Evolutionary conservation across 2,113 vertebrate species (phyloP).

Genomic region (Leptobrachium leishanense): DNA sequence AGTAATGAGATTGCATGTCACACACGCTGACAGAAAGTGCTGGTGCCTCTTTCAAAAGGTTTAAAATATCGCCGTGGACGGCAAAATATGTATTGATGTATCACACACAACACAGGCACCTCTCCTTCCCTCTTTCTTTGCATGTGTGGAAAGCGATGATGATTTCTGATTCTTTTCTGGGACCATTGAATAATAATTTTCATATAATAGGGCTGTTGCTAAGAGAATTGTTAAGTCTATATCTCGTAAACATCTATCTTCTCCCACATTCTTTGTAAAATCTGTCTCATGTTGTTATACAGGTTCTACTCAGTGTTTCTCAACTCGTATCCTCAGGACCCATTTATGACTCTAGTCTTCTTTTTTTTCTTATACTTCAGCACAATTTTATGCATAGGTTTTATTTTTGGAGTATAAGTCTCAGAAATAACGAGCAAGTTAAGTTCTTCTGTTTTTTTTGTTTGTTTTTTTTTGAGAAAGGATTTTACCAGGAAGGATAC

Average conservation of each 20-base stretch:
- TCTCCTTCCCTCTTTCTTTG: neutral
- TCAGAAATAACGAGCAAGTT: no score
- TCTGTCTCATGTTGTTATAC: no score
- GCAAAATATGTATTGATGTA: neutral
- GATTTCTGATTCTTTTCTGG: constrained; percentile 15
- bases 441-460: no score
- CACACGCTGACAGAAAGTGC: neutral
- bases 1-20: neutral
- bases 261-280: neutral
- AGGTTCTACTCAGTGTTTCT: no score
- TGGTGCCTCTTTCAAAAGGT: neutral
- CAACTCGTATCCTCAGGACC: no score
- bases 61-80: neutral
- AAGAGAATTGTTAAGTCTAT: constrained; percentile 6
- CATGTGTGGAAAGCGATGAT: neutral
- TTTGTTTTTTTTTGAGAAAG: no score
- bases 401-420: no score
- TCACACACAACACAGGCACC: no score
- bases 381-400: no score
- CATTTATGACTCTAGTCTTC: no score
- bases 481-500: no score
- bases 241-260: neutral
- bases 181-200: constrained; percentile 20
- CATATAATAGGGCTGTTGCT: constrained; percentile 23
- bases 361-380: no score